Base-by-base conservation (phyloP, 2,888 invertebrate genomes). In the Saturnia pavonia region DNA sequence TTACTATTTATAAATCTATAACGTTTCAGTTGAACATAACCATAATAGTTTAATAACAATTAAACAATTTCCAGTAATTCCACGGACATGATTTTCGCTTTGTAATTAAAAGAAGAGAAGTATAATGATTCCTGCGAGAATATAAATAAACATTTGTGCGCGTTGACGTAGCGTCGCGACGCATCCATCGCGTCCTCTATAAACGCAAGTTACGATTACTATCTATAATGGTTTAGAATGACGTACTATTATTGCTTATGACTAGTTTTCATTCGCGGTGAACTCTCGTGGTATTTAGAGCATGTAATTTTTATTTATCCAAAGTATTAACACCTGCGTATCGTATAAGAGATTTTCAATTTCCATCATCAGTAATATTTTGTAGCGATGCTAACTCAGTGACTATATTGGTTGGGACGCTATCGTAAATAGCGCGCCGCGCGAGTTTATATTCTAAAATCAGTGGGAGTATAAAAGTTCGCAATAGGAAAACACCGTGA, bases 91-190 rank as follows among this genome's bases (percentile, higher is more conserved):
- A 72, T 73, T 71, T 69, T 65, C 57, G 70, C 69, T 65, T 63
- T 73, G 74, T 75, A 78, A 77, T 79, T 77, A 74, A 73, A 72
- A 72, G 57, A 69, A 69, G 75, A 74, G 77, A 76, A 72, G 71
- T 74, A 74, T 73, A 75, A 75, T 77, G 74, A 75, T 77, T 77
- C 19, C 76, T 74, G 78, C 76, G 70, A 70, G 74, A 75, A 77
- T 81, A 78, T 82, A 85, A 85, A 87, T 85, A 88, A 85, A 85
- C 81, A 81, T 76, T 75, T 74, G 76, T 63, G n/a, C 8, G 70
- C 70, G 57, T 69, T 70, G 70, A 72, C 70, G 72, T 45, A 60
- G 66, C 66, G 69, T 68, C 70, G 68, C 71, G 67, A 25, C 67
- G 70, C 54, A 43, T 67, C 54, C 67, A n/a, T n/a, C n/a, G n/a